A percentile compares a stretch with the other conserved stretches of the same genome.
Conservation (phyloP, 2,888 invertebrate species). For the Ellobium chinense region DNA sequence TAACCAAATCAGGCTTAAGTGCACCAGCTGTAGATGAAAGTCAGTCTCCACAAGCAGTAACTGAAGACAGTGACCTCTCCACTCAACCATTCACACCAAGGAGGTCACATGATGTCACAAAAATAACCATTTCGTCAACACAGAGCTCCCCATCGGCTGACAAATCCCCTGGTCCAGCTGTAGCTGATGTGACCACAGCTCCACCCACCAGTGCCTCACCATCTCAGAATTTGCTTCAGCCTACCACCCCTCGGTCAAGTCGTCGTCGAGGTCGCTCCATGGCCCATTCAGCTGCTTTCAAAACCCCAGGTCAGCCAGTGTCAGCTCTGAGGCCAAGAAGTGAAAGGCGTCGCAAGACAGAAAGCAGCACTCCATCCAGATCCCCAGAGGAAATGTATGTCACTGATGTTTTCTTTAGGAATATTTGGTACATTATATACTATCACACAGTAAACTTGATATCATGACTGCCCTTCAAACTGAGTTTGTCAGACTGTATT, state of each 20-base stretch:
- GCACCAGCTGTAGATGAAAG: background rate
- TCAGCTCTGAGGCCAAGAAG: constrained; percentile 55
- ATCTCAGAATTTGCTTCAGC: background rate
- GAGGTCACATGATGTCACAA: constrained; percentile 14
- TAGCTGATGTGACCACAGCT: no score
- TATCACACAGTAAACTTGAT: no score
- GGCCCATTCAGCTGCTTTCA: constrained; percentile 22
- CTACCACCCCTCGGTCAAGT: background rate
- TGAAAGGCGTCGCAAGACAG: constrained; percentile 54
- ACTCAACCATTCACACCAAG: constrained; percentile 41
- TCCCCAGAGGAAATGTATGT: constrained; percentile 67
- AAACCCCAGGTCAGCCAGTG: constrained; percentile 50
- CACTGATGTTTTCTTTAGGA: background rate
- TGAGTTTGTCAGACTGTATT: no score
- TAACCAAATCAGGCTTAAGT: background rate
- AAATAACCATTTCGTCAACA: background rate
- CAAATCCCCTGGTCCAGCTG: no score
- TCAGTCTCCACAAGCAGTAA: background rate
- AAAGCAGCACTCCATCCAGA: constrained; percentile 48
- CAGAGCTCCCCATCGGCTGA: background rate
- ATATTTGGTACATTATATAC: no score
- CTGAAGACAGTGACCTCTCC: background rate
- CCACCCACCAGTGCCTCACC: background rate
- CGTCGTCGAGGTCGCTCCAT: background rate
- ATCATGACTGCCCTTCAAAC: no score